phyloP scores from a whole-genome alignment of 2,113 vertebrate genomes.

The Pampusana beccarii region DNA sequence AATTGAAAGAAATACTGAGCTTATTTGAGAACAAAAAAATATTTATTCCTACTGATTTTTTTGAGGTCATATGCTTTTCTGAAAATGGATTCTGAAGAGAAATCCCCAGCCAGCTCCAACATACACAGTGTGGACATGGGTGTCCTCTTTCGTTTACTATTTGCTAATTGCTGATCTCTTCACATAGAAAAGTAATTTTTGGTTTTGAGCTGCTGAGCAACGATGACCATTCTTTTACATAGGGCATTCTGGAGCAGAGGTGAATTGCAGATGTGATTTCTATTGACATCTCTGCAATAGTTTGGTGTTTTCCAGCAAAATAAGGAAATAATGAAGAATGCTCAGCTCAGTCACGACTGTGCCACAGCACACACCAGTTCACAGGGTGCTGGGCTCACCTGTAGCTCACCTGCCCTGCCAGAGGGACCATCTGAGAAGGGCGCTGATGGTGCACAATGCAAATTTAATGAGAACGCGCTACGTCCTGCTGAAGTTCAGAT shows the following conservation, averaged over 20 bases:
- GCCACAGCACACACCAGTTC: not conserved
- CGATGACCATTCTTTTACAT: not conserved
- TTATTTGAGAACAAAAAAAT: not conserved
- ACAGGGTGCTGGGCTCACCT: not conserved
- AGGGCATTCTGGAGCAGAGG: not conserved
- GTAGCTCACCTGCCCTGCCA: not conserved
- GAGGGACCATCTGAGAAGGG: not conserved
- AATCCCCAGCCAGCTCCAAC: not conserved
- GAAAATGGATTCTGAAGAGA: not conserved
- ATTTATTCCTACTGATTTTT: not conserved
- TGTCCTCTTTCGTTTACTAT: not conserved
- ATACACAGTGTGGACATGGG: not conserved
- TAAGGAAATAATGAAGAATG: not conserved
- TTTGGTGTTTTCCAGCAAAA: not conserved
- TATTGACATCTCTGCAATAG: not conserved
- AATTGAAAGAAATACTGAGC: not conserved
- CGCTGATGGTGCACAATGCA: not conserved
- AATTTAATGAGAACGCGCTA: accelerated
- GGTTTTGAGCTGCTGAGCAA: not conserved
- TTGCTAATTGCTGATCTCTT: not conserved
- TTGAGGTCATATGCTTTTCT: not conserved
- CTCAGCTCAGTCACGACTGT: accelerated
- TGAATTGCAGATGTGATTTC: not conserved
- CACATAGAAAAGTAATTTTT: not conserved
- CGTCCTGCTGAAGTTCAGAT: not conserved